Conservation (phyloP, 2,888 invertebrate species). For the Sympetrum striolatum region DNA sequence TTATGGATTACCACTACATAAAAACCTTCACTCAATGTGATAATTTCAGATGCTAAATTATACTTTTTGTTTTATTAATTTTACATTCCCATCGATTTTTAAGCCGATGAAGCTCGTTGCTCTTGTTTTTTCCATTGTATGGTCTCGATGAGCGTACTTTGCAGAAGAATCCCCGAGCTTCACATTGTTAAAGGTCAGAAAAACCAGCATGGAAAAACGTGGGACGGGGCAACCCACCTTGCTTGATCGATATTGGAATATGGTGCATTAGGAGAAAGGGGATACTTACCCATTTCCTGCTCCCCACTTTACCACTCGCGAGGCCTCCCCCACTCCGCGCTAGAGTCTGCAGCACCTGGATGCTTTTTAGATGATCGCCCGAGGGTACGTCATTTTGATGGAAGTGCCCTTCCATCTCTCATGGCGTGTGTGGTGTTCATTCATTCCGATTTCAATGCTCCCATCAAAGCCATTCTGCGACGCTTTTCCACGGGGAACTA, state of each 20-base stretch:
- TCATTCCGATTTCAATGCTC: neutral
- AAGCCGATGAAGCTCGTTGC: no score
- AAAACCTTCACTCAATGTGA: no score
- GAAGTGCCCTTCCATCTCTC: neutral
- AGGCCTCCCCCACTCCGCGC: neutral
- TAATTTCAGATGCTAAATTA: no score
- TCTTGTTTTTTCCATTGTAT: no score
- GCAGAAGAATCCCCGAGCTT: no score
- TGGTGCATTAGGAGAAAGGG: neutral
- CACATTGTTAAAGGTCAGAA: no score
- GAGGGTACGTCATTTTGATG: neutral
- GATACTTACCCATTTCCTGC: neutral
- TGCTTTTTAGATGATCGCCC: neutral
- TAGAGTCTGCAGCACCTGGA: neutral
- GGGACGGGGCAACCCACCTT: neutral
- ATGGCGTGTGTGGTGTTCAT: neutral
- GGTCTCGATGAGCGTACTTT: no score
- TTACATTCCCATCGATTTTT: no score
- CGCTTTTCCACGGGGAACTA: neutral
- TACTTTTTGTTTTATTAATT: no score
- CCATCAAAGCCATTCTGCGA: neutral
- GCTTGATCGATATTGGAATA: neutral
- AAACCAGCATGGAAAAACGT: no score
- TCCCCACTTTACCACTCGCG: neutral
- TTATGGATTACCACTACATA: no score